Evolutionary conservation across 2,888 invertebrate genomes (phyloP).

Genomic region (Macaria liturata): DNA sequence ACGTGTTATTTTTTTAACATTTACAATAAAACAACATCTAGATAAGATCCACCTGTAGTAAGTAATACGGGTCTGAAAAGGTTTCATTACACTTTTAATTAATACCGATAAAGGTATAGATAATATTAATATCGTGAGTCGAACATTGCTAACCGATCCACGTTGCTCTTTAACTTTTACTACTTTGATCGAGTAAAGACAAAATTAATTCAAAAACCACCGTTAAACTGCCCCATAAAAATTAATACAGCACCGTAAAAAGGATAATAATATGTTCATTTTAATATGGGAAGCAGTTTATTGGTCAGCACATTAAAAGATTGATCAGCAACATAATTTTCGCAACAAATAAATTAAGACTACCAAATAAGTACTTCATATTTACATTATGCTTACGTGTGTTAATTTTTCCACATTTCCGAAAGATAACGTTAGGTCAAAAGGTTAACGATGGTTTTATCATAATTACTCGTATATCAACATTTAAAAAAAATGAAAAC

Average conservation of each 20-base stretch:
- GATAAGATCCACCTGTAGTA: neutral
- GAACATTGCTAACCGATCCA: slow-evolving; percentile 6
- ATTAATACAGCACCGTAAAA: slow-evolving; percentile 61
- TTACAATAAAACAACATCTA: neutral
- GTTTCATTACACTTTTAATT: slow-evolving; percentile 11
- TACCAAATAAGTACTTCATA: too few relatives aligned
- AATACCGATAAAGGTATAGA: slow-evolving; percentile 11
- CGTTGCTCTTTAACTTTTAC: neutral
- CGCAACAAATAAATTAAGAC: too few relatives aligned
- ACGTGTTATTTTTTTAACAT: too few relatives aligned
- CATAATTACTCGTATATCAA: too few relatives aligned
- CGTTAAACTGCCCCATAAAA: slow-evolving; percentile 51
- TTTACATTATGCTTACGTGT: too few relatives aligned
- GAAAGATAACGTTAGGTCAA: too few relatives aligned
- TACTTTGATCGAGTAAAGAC: slow-evolving; percentile 4
- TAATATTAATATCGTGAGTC: too few relatives aligned
- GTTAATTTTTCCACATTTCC: too few relatives aligned
- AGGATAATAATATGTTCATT: slow-evolving; percentile 73
- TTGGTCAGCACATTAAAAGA: too few relatives aligned
- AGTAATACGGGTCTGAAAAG: slow-evolving; percentile 3
- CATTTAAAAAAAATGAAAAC: too few relatives aligned
- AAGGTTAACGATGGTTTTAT: too few relatives aligned
- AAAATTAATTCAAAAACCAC: slow-evolving; percentile 31
- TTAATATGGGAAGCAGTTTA: slow-evolving; percentile 39
- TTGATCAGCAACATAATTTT: too few relatives aligned